Base-by-base conservation (phyloP, 2,888 invertebrate species). In the Branchipolynoe longqiensis region DNA sequence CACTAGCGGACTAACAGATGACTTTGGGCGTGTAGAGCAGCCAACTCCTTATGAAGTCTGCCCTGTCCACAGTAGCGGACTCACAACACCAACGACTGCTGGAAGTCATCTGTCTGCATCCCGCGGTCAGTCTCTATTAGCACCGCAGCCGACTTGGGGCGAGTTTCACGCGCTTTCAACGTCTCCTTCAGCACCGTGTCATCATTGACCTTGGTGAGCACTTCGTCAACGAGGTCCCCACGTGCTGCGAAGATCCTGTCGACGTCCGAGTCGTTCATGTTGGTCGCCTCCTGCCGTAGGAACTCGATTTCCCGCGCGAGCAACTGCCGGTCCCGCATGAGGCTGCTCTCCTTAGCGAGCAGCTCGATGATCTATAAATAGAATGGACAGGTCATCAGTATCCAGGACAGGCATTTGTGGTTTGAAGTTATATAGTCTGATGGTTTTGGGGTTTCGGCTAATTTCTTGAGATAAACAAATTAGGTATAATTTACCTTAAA, bases 261-360 rank as follows among this genome's bases (percentile, higher is more conserved):
- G 25, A 73, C 33, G 83, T 82, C 54, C 3, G 38, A 59, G 48
- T 73, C 59, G 36, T 73, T 58, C 18, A 41, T 58, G 31, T 38
- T 31, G n/a, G 74, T 83, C 33, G 92, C 89, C 74, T 92, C 91
- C 40, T 89, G 88, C 33, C 92, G 91, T 38, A 93, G 88, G 85
- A 93, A 93, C 86, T 93, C 93, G 56, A 93, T 90, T 86, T 93
- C 92, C 59, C 90, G 89, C 4, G 91, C 92, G 59, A 93, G 85
- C 2, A 93, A 89, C 83, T 91, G 91, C 25, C 93, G 88, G 86
- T 93, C 93, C 81, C 90, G 88, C 87, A 90, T 88, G 78, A 93
- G 83, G 69, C 89, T 87, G 25, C 91, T 90, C 88, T 92, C 91
- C 83, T 89, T 88, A 1, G 92, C 90, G 38, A 93, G 87, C 41